Base-by-base conservation (phyloP, 2,797 vertebrate species). In the Myoxocephalus aenaeus region DNA sequence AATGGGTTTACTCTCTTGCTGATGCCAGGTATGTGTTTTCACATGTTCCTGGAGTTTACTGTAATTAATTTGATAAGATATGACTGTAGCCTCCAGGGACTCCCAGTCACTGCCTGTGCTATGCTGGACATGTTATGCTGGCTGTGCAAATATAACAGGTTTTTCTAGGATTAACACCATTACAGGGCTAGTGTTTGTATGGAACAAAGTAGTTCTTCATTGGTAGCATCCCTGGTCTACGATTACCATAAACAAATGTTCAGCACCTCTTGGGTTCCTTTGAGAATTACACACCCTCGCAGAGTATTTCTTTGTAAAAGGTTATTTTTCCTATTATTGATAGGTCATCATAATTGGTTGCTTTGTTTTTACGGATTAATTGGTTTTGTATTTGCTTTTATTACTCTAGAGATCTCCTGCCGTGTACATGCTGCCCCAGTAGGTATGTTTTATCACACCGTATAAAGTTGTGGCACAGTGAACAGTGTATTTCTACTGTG, bases 141-240 rank as follows among this genome's bases (percentile, higher is more conserved):
- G 63, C 51, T 85, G 83, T 80, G 77, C 68, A 70, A 79, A 86
- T 83, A 57, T 78, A 67, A 79, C 81, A 48, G 73, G 64, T 75
- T 82, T 90, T 81, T 82, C 79, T 77, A 80, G 80, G 80, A 89
- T 90, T 89, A 91, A 89, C 88, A 85, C 81, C 62, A 66, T 79
- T 84, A 78, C 57, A 77, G 74, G 22, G 51, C 53, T 80, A 18
- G 38, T 79, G 38, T 80, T 79, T 80, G 64, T 73, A 32, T 67
- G 29, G 25, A 70, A 71, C 69, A 79, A 76, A 71, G 59, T 36
- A 64, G 34, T 36, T 66, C 34, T 81, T 86, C 76, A 80, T 82
- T 79, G 70, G 68, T 81, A 75, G 61, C 73, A 81, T 79, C 64
- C 54, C 64, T 73, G 25, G 29, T 82, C 57, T 68, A 50, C 59